Conservation (phyloP, 2,797 vertebrate genomes). For the Lacerta viridis region DNA sequence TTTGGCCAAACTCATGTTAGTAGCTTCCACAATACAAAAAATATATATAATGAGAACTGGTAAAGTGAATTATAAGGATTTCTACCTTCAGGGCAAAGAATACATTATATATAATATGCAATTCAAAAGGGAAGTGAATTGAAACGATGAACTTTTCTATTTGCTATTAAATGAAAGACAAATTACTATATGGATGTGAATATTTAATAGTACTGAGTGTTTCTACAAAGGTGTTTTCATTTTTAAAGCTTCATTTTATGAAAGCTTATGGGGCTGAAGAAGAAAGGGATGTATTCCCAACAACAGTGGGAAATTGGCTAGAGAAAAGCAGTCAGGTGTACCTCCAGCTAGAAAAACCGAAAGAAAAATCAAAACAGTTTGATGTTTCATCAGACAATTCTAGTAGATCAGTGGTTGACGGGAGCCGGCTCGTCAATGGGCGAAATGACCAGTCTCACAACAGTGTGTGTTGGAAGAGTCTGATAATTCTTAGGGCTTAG, state of each 20-base stretch:
- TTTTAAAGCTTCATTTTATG: neutral
- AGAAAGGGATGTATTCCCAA: neutral
- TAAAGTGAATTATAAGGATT: neutral
- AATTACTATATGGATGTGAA: neutral
- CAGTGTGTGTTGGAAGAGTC: too few relatives aligned
- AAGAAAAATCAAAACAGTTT: neutral
- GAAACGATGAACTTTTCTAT: neutral
- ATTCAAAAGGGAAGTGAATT: neutral
- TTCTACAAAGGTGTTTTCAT: neutral
- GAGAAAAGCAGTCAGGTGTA: neutral
- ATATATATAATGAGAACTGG: neutral
- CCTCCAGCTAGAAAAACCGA: neutral
- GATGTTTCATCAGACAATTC: constrained; percentile 1
- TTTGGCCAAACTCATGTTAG: too few relatives aligned
- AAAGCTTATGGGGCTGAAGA: too few relatives aligned
- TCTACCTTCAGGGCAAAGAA: neutral
- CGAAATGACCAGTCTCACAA: too few relatives aligned
- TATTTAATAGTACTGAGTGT: neutral
- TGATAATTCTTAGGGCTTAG: too few relatives aligned
- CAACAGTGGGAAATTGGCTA: neutral
- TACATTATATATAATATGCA: neutral
- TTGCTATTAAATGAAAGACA: neutral
- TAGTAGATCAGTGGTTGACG: neutral
- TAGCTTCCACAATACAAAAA: neutral
- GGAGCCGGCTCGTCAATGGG: too few relatives aligned